Evolutionary conservation across 1,140 invertebrate species (phyloP).

Genomic region (Antheraea mylitta): DNA sequence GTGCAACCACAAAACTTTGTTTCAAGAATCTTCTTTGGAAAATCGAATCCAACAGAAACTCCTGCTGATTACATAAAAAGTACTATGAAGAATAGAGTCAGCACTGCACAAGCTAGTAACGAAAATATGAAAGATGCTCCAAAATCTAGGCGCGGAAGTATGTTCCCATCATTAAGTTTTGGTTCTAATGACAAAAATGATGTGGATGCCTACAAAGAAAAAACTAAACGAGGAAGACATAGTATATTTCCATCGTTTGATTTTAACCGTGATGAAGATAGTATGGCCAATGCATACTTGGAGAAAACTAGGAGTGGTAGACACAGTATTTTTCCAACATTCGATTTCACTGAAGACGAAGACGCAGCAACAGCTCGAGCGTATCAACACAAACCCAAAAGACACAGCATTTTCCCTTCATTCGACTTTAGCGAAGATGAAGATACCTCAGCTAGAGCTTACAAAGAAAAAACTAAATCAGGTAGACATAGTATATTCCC

Average conservation of each 20-base stretch:
- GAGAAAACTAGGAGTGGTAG: constrained; percentile 60
- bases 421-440: constrained; percentile 66
- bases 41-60: constrained; percentile 54
- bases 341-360: constrained; percentile 68
- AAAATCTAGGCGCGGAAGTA: constrained; percentile 52
- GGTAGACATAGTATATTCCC: constrained; percentile 57
- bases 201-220: constrained; percentile 41
- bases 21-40: constrained; percentile 50
- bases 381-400: constrained; percentile 60
- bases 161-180: constrained; percentile 51
- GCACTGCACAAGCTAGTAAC: constrained; percentile 35
- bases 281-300: constrained; percentile 44
- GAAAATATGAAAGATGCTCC: constrained; percentile 38
- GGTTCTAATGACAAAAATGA: constrained; percentile 47
- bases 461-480: constrained; percentile 44
- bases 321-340: constrained; percentile 65
- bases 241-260: constrained; percentile 46
- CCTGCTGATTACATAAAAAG: constrained; percentile 60
- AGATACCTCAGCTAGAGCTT: constrained; percentile 32
- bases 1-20: constrained; percentile 52
- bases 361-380: constrained; percentile 44
- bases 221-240: constrained; percentile 40
- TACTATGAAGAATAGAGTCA: constrained; percentile 55
- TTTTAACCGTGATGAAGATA: constrained; percentile 32
- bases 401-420: constrained; percentile 67